Base-by-base conservation (phyloP, 1,140 invertebrate genomes). In the Pachyrhynchus sulphureomaculatus region DNA sequence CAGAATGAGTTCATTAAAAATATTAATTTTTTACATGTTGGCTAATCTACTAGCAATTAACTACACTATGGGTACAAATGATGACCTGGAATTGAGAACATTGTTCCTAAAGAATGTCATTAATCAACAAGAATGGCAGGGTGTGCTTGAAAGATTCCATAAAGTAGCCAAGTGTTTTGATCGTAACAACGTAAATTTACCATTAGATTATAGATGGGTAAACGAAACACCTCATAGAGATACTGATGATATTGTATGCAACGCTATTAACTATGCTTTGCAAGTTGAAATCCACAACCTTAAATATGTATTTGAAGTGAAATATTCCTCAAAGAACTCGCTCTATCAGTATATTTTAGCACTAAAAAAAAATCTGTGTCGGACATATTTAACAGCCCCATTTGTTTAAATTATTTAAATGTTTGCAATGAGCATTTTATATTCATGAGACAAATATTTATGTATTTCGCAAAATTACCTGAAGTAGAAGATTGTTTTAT, bases 271-370 rank as follows among this genome's bases (percentile, higher is more conserved):
- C 32, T 56, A 41, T 24, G 32, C 52, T 10, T 34, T 62, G 9
- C 60, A 62, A 32, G 5, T 62, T 18, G 60, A 62, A 34, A 20
- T 56, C 13, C 41, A 55, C 32, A 48, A 32, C 5, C 13, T 62
- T 9, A 32, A n/a, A 18, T 51, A 62, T 26, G n/a, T 10, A 10
- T 23, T 62, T 20, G 26, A 62, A 24, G 2, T 21, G 9, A 55
- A 48, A 56, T 17, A 34, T 17, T 18, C 32, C n/a, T 2, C 12
- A 18, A 55, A 51, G 18, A 55, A 56, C 12, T 55, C 52, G 6
- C n/a, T 62, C 4, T 56, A 55, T 32, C 23, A 34, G 3, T 62
- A 62, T 29, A 4, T 62, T 8, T 29, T 39, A 10, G 26, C 49
- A 5, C 9, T 47, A 15, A 44, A 54, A 47, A 62, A 6, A 47